Base-by-base conservation (phyloP, 2,888 invertebrate genomes). In the Oxystoma pomonae region DNA sequence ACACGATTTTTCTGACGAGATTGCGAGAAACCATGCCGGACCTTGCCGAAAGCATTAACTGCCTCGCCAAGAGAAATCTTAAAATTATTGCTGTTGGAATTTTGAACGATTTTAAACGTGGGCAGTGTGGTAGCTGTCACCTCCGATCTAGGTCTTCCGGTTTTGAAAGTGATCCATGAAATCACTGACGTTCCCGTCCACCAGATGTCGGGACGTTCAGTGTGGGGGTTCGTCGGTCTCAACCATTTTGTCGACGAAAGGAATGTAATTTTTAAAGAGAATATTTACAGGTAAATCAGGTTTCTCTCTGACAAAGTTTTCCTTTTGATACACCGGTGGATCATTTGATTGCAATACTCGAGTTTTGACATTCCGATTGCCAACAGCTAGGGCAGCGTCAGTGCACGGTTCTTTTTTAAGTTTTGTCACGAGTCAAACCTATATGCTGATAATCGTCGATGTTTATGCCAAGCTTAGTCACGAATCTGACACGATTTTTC, bases 141-240 rank as follows among this genome's bases (percentile, higher is more conserved):
- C 35, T 7, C 35, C 12, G 35, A 35, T 35, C 12, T 35, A 35
- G 35, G 35, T 35, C 35, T 7, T 35, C 35, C 35, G 3, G 35
- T 35, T 35, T 12, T 35, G 12, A 35, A 35, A 12, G 35, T 59
- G n/a, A 35, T 35, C 12, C 35, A 35, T 35, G 35, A 35, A 35
- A 35, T 81, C 58, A 79, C 82, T 5, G 78, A 82, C 71, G 74
- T 85, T 12, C 80, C 83, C 0, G 68, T 83, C 63, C 76, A 76
- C 69, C 80, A 82, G 70, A 81, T 87, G 70, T 82, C 83, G 71
- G 85, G 84, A 61, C 85, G 87, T 7, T 86, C 87, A 22, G 86
- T 87, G 2, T 87, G 87, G 87, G 87, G 87, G 7, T 87, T 84
- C 68, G 79, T 85, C 21, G 86, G 86, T 16, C 74, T 84, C 19